phyloP scores from a whole-genome alignment of 1,140 invertebrate genomes.

The Sinonovacula constricta region DNA sequence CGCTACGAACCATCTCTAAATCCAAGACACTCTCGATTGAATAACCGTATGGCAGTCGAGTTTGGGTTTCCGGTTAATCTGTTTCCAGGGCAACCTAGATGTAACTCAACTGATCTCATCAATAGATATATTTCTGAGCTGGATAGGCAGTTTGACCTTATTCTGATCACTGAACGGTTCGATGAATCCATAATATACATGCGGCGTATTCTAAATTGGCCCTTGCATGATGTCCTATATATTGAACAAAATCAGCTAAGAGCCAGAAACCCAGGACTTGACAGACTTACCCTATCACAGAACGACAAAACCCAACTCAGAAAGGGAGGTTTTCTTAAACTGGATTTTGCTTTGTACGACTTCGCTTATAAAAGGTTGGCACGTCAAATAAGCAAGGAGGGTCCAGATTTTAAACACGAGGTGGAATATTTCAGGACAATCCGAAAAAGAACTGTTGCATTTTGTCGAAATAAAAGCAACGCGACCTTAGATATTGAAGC shows the following conservation, averaged over 20 bases:
- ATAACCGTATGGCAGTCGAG: slow-evolving; percentile 59
- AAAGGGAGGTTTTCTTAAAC: slow-evolving; percentile 1
- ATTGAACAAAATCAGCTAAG: slow-evolving; percentile 45
- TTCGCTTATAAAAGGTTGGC: slow-evolving; percentile 24
- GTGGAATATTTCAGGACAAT: slow-evolving; percentile 6
- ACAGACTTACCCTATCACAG: slow-evolving; percentile 11
- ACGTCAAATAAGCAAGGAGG: background rate
- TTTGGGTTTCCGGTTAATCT: slow-evolving; percentile 45
- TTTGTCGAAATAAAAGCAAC: slow-evolving; percentile 14
- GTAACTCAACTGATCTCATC: slow-evolving; percentile 20
- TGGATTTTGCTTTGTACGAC: slow-evolving; percentile 32
- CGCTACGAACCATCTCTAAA: slow-evolving; percentile 46
- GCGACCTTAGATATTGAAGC: background rate
- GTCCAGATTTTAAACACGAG: slow-evolving; percentile 26
- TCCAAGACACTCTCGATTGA: slow-evolving; percentile 21
- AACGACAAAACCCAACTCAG: background rate
- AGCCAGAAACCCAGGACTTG: background rate
- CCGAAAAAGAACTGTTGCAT: background rate
- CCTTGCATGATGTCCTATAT: slow-evolving; percentile 54
- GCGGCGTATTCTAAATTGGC: slow-evolving; percentile 54
- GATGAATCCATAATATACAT: slow-evolving; percentile 61
- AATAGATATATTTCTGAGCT: slow-evolving; percentile 43
- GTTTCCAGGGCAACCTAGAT: slow-evolving; percentile 9
- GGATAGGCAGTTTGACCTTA: slow-evolving; percentile 52
- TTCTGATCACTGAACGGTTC: slow-evolving; percentile 58